Percentiles rank a stretch among this genome's conserved stretches.
phyloP scores from a whole-genome alignment of 2,113 vertebrate species.

The Orycteropus afer region DNA sequence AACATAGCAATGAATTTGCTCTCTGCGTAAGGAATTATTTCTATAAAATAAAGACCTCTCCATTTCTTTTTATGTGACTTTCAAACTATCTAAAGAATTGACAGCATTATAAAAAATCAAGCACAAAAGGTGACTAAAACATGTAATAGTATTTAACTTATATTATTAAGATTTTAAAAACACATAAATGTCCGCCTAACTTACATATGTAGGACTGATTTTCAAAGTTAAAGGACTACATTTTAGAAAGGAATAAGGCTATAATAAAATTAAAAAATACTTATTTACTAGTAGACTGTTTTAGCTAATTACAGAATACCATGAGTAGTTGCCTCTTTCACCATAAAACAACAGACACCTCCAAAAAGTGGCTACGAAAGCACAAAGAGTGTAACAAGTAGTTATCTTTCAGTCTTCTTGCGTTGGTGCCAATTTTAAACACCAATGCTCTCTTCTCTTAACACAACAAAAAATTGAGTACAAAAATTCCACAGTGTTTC shows the following conservation, averaged over 20 bases:
- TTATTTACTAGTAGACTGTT: not conserved
- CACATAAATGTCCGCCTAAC: not conserved
- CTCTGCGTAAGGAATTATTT: not conserved
- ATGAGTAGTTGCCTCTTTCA: conserved; percentile 6
- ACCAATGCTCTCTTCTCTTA: not conserved
- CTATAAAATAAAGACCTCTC: conserved; percentile 51
- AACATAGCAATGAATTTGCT: conserved; percentile 35
- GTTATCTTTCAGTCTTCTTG: conserved; percentile 4
- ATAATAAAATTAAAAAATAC: not conserved
- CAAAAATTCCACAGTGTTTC: not conserved
- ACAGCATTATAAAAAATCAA: conserved; percentile 26
- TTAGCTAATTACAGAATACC: conserved; percentile 25
- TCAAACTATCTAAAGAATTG: conserved; percentile 30
- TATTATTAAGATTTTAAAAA: conserved; percentile 34
- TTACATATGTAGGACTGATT: not conserved
- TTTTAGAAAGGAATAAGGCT: conserved; percentile 25
- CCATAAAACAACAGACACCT: conserved; percentile 1
- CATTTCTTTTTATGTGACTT: conserved; percentile 30
- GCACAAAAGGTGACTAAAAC: conserved; percentile 20
- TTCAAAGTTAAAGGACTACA: not conserved
- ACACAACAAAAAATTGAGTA: not conserved
- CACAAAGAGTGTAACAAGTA: not conserved
- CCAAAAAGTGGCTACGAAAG: not conserved
- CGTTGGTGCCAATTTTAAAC: not conserved
- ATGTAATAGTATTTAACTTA: not conserved